These are phyloP conservation scores for Eupithecia inturbata DNA, from an alignment of 2,888 invertebrate genomes.

Conservation along the genomic window DNA sequence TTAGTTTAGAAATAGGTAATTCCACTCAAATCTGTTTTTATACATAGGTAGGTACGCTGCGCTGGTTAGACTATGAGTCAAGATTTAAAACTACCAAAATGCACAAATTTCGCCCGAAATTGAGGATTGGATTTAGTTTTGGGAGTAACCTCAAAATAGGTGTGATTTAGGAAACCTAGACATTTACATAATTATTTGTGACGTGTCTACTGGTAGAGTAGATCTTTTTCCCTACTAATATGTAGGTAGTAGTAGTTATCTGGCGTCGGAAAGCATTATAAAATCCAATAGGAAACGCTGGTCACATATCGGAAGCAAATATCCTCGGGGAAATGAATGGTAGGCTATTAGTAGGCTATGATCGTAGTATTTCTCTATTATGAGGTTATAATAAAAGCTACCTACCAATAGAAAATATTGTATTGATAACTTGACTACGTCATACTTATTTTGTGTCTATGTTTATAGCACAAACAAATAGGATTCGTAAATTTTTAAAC, in stretches of 20 bases:
- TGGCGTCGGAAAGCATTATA: background rate
- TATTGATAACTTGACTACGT: background rate
- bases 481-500: too few species aligned
- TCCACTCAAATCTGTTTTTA: background rate
- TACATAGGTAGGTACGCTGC: too few species aligned
- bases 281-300: constrained; percentile 6
- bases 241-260: background rate
- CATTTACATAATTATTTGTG: too few species aligned
- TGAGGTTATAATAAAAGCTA: background rate
- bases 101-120: background rate
- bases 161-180: too few species aligned
- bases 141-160: background rate
- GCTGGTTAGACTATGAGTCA: background rate
- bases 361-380: background rate
- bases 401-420: background rate
- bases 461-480: too few species aligned
- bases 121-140: background rate
- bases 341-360: constrained; percentile 1
- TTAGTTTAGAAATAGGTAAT: background rate
- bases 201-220: background rate
- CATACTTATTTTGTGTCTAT: too few species aligned
- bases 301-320: constrained; percentile 10
- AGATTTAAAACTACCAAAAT: background rate
- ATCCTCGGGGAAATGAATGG: background rate
- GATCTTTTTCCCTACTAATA: background rate